phyloP scores from a whole-genome alignment of 2,113 vertebrate species.

The Dissostichus mawsoni region DNA sequence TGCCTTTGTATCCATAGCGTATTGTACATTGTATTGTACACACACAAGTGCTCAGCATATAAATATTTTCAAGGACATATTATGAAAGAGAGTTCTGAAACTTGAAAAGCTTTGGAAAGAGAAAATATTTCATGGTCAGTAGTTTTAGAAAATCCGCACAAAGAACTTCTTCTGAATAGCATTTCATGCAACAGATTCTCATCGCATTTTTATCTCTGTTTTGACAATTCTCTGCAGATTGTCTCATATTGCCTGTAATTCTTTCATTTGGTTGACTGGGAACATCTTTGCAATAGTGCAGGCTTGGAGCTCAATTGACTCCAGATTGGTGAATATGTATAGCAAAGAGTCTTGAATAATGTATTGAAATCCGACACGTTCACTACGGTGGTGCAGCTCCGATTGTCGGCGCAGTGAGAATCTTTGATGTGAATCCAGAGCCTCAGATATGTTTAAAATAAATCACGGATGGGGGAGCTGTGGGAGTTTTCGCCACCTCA shows the following conservation, averaged over 20 bases:
- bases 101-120: slow-evolving; percentile 42
- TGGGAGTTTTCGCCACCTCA: slow-evolving; percentile 58
- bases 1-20: not conserved
- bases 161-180: slow-evolving; percentile 13
- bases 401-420: slow-evolving; percentile 40
- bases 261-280: slow-evolving; percentile 45
- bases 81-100: slow-evolving; percentile 27
- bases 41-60: not conserved
- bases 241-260: slow-evolving; percentile 17
- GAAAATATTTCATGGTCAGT: slow-evolving; percentile 39
- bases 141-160: slow-evolving; percentile 21
- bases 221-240: slow-evolving; percentile 33
- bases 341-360: slow-evolving; percentile 71
- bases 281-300: slow-evolving; percentile 47
- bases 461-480: slow-evolving; percentile 46
- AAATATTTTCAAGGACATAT: slow-evolving; percentile 41
- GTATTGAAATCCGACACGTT: slow-evolving; percentile 58
- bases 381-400: slow-evolving; percentile 38
- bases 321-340: slow-evolving; percentile 68
- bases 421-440: slow-evolving; percentile 74
- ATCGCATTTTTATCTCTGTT: slow-evolving; percentile 27
- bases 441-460: slow-evolving; percentile 43
- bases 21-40: slow-evolving; percentile 4
- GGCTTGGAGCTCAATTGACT: slow-evolving; percentile 66
- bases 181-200: slow-evolving; percentile 33